Base-by-base conservation (phyloP, 2,797 vertebrate species). In the Danio aesculapii region DNA sequence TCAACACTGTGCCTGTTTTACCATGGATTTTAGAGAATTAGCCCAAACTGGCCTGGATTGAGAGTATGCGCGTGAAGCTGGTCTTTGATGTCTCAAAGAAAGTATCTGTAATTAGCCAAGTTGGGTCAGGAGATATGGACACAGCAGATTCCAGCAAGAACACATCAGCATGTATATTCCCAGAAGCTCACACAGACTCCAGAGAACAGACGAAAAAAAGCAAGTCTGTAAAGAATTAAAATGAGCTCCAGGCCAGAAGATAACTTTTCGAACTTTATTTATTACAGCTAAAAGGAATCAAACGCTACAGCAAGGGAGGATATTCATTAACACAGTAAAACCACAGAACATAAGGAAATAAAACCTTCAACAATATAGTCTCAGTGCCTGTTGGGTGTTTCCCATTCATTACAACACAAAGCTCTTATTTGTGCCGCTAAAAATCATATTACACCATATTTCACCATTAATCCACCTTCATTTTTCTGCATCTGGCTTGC, bases 71-170 rank as follows among this genome's bases (percentile, higher is more conserved):
- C 46, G 69, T 63, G 63, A 61, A 70, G 68, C 44, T 53, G 12
- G 39, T 73, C 83, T 85, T 82, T 78, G 68, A 75, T 79, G 68
- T 81, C 62, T 73, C 68, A 67, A 39, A 58, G 58, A 79, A 64
- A 57, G 59, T 63, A 59, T 58, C 14, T 47, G 78, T 86, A 84
- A 84, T 83, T 84, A 83, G 77, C 47, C 39, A 83, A 63, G 81
- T 81, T 76, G 71, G 50, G 77, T 74, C 76, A 81, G 71, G 43
- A 77, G 64, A 67, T 68, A 81, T 68, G 44, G 80, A 77, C 57
- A 63, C 50, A 74, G 74, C 63, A 70, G 62, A 52, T 81, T 79
- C 80, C 72, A 79, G 69, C 73, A 64, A 17, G n/a, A 77, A 62
- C 57, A 81, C 63, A 73, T 55, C 12, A 61, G 74, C 41, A 81